Conservation (phyloP, 2,113 vertebrate species). For the Clarias magur region DNA sequence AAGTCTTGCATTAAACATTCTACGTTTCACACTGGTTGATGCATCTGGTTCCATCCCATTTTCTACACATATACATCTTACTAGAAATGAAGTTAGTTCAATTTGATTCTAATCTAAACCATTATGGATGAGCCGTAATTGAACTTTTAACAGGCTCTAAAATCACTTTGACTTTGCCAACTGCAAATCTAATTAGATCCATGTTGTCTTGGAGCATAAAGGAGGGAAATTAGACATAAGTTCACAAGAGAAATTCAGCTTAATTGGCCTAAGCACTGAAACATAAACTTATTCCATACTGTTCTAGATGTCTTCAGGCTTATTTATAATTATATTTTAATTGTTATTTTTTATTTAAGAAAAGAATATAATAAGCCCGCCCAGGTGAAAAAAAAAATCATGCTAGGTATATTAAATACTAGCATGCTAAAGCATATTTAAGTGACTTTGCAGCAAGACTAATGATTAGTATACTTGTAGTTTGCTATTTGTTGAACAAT, state of each 20-base stretch:
- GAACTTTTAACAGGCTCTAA: conserved; percentile 53
- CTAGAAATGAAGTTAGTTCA: conserved; percentile 8
- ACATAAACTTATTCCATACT: background rate
- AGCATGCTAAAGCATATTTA: no score
- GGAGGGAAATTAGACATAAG: conserved; percentile 10
- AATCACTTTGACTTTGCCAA: conserved; percentile 38
- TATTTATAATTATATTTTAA: background rate
- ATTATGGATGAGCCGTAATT: conserved; percentile 40
- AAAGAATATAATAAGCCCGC: background rate
- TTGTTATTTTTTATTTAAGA: background rate
- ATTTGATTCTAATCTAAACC: conserved; percentile 33
- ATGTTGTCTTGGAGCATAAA: conserved; percentile 32
- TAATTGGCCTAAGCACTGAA: background rate
- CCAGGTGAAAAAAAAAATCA: no score
- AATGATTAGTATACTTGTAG: no score
- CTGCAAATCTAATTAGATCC: conserved; percentile 42
- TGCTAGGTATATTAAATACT: no score
- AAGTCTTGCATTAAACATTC: background rate
- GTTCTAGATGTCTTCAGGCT: background rate
- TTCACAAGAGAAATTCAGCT: background rate
- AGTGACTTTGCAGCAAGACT: no score
- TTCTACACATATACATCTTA: conserved; percentile 29
- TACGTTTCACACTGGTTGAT: background rate
- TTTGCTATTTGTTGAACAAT: no score
- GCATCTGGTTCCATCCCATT: background rate